Evolutionary conservation across 2,113 vertebrate genomes (phyloP).

Genomic region (Nothoprocta perdicaria): DNA sequence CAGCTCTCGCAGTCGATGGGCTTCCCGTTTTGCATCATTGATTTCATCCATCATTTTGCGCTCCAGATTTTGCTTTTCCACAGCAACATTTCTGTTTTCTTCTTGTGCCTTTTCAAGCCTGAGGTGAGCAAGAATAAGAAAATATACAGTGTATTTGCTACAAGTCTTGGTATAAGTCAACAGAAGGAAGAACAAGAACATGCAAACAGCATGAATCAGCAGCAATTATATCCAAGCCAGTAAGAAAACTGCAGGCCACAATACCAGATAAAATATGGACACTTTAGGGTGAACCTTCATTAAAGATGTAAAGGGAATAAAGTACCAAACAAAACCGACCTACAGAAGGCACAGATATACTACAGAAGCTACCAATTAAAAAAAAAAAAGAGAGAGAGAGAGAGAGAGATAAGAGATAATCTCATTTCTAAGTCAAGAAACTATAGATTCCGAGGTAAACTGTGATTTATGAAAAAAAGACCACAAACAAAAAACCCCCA

Average conservation of each 20-base stretch:
- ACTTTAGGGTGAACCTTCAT: not conserved
- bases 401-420: not conserved
- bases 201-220: conserved; percentile 10
- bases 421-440: not conserved
- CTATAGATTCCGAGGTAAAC: not conserved
- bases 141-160: conserved; percentile 27
- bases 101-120: conserved; percentile 98
- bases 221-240: conserved; percentile 1
- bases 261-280: not conserved
- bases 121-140: conserved; percentile 50
- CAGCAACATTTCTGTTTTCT: conserved; percentile 96
- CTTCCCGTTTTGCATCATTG: conserved; percentile 92
- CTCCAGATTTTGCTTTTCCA: conserved; percentile 98
- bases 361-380: not conserved
- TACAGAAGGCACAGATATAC: not conserved
- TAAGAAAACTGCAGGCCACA: not conserved
- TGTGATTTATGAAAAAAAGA: not conserved
- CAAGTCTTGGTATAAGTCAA: not conserved
- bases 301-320: not conserved
- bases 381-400: too few species aligned
- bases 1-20: conserved; percentile 88
- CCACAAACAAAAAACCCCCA: too few species aligned
- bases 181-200: conserved; percentile 22
- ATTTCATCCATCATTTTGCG: conserved; percentile 98
- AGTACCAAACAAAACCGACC: not conserved